These are phyloP conservation scores for Myocastor coypus DNA, from an alignment of 2,113 vertebrate genomes.

Conservation along the genomic window DNA sequence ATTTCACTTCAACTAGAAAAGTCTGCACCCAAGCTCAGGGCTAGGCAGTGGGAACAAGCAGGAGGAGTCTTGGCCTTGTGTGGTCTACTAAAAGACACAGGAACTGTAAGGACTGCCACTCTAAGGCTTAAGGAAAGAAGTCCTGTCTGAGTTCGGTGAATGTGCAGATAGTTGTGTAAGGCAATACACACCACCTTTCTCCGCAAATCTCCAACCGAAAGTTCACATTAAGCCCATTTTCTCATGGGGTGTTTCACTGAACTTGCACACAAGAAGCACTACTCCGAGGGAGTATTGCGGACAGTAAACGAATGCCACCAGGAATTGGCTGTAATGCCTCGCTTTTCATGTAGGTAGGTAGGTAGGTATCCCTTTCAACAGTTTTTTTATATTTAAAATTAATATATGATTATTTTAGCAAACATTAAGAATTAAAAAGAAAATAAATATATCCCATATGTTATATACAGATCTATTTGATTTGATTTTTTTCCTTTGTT, in stretches of 20 bases:
- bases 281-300: background rate
- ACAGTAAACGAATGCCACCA: background rate
- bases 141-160: background rate
- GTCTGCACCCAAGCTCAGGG: background rate
- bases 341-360: background rate
- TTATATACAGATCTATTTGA: background rate
- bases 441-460: background rate
- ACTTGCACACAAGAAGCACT: background rate
- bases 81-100: background rate
- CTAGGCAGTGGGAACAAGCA: background rate
- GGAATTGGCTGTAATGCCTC: background rate
- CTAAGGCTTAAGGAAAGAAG: background rate
- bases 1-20: background rate
- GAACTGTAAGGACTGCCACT: background rate
- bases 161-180: background rate
- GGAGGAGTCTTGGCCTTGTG: background rate
- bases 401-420: background rate
- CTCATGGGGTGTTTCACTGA: background rate
- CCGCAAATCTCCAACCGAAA: background rate
- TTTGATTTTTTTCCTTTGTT: background rate
- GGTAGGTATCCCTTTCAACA: background rate
- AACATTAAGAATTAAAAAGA: background rate
- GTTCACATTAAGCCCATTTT: background rate
- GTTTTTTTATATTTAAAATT: slow-evolving; percentile 6
- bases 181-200: background rate